Percentiles rank a stretch among this genome's conserved stretches.
These are phyloP conservation scores for Malacoctenus gilli DNA, from an alignment of 2,797 vertebrate species.

Conservation along the genomic window DNA sequence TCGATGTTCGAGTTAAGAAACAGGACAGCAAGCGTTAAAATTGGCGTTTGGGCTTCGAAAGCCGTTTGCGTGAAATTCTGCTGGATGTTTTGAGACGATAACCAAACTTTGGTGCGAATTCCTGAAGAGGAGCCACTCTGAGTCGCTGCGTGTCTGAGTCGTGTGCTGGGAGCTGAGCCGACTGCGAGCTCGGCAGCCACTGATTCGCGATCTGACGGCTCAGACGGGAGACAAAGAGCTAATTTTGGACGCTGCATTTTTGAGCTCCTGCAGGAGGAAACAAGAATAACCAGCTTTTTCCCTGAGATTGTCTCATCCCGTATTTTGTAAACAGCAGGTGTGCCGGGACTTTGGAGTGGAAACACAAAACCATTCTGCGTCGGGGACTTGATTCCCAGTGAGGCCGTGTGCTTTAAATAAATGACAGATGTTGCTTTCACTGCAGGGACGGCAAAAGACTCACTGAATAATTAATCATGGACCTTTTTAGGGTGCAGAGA, in stretches of 20 bases:
- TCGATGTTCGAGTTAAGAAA: too few species aligned
- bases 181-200: neutral
- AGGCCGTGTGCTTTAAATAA: conserved; percentile 64
- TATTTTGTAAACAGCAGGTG: conserved; percentile 71
- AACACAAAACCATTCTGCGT: conserved; percentile 65
- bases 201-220: conserved; percentile 8
- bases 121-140: too few species aligned
- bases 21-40: too few species aligned
- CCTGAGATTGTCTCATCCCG: conserved; percentile 44
- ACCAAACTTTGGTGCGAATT: too few species aligned
- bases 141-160: too few species aligned
- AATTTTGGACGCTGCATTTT: conserved; percentile 9
- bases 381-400: conserved; percentile 62
- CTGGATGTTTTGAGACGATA: too few species aligned
- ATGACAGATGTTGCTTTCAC: conserved; percentile 74
- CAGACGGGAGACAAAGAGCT: conserved; percentile 14
- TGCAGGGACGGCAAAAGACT: conserved; percentile 50
- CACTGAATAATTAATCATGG: conserved; percentile 77
- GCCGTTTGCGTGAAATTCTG: too few species aligned
- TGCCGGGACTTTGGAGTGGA: conserved; percentile 43
- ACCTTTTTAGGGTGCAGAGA: conserved; percentile 57
- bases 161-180: too few species aligned
- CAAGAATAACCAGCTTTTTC: conserved; percentile 36
- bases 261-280: conserved; percentile 21
- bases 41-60: too few species aligned